Evolutionary conservation across 2,113 vertebrate species (phyloP).

Genomic region (Daubentonia madagascariensis): DNA sequence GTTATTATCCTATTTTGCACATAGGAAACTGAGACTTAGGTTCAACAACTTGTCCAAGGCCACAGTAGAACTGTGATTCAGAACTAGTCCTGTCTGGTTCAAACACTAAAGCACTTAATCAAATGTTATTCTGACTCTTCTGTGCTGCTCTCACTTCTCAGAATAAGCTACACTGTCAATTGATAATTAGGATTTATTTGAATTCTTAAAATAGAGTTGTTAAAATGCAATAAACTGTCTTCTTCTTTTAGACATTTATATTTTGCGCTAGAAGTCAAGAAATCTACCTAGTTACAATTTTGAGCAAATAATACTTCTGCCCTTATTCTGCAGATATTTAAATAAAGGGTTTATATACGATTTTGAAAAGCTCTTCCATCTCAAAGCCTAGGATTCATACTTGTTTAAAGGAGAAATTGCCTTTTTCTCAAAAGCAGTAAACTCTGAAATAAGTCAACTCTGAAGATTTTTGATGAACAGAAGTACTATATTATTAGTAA

Average conservation of each 20-base stretch:
- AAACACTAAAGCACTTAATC: not conserved
- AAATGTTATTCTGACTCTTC: not conserved
- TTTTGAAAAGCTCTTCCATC: conserved; percentile 12
- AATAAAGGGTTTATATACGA: not conserved
- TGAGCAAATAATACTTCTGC: conserved; percentile 35
- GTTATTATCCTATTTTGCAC: not conserved
- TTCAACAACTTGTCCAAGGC: not conserved
- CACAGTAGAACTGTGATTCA: not conserved
- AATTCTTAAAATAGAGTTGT: conserved; percentile 18
- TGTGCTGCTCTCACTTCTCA: not conserved
- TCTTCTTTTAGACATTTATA: conserved; percentile 44
- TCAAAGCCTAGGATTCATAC: not conserved
- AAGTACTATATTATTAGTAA: conserved; percentile 6
- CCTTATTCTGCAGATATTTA: not conserved
- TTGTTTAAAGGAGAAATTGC: conserved; percentile 45
- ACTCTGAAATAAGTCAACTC: conserved; percentile 15
- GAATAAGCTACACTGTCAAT: not conserved
- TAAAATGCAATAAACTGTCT: not conserved
- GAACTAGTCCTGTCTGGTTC: not conserved
- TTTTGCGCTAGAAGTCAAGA: conserved; percentile 18
- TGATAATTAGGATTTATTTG: not conserved
- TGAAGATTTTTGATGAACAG: conserved; percentile 29
- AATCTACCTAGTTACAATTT: conserved; percentile 25
- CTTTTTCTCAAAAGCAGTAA: conserved; percentile 1
- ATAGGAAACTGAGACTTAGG: not conserved